A percentile compares a stretch with the other conserved stretches of the same genome.
Evolutionary conservation across 2,113 vertebrate genomes (phyloP).

Genomic region (Nesospiza acunhae): DNA sequence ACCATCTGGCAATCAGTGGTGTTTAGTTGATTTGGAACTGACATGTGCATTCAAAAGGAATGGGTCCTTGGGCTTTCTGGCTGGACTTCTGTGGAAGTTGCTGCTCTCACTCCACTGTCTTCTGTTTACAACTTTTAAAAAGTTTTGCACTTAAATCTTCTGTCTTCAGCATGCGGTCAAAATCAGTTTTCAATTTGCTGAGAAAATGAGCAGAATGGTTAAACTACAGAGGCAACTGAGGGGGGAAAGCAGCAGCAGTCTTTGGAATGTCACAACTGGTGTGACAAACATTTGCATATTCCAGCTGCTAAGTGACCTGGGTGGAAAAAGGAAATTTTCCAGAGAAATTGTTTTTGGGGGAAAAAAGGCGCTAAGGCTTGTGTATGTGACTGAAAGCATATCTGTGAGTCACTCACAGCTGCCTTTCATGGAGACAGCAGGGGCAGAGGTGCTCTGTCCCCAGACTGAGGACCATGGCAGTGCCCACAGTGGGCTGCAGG

Average conservation of each 20-base stretch:
- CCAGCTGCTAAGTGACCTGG: background rate
- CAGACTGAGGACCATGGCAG: fast-evolving
- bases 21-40: background rate
- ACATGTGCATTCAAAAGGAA: background rate
- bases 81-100: background rate
- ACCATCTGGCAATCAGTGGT: background rate
- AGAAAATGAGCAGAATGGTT: background rate
- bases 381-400: background rate
- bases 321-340: background rate
- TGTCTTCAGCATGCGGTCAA: background rate
- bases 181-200: background rate
- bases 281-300: background rate
- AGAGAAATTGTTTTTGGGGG: background rate
- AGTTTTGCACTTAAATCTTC: background rate
- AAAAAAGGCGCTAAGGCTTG: fast-evolving
- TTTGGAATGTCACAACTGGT: background rate
- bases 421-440: background rate
- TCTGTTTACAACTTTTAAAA: background rate
- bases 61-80: background rate
- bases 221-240: background rate
- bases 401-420: background rate
- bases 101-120: background rate
- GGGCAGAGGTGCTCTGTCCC: background rate
- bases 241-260: background rate
- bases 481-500: background rate